Conservation (phyloP, 2,888 invertebrate species). For the Meloe dianella region DNA sequence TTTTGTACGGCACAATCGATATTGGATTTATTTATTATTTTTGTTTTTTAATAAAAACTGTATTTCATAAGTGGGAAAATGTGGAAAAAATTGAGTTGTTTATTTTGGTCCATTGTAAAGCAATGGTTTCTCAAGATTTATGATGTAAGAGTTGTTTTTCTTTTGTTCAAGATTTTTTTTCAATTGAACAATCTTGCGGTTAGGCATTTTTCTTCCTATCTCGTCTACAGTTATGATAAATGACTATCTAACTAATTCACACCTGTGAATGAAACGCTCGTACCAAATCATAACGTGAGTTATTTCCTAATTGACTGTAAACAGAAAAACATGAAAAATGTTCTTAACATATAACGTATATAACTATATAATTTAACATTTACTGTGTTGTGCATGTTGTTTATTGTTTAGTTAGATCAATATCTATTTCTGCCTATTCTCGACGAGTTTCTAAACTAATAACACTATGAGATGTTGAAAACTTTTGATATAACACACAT, state of each 20-base stretch:
- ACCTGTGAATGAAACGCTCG: background rate
- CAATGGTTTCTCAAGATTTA: conserved; percentile 6
- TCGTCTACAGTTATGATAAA: background rate
- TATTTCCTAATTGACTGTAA: background rate
- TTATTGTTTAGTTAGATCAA: background rate
- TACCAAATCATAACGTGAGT: background rate
- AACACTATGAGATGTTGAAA: conserved; percentile 14
- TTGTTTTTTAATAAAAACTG: background rate
- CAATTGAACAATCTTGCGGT: background rate
- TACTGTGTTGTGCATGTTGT: background rate
- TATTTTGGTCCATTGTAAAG: background rate
- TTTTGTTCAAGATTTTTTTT: background rate
- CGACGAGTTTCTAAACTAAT: conserved; percentile 11
- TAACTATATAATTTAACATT: background rate
- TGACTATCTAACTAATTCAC: conserved; percentile 1
- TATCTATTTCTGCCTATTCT: background rate
- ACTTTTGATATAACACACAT: conserved; percentile 6
- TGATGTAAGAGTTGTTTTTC: background rate
- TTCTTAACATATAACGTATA: background rate
- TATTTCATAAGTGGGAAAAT: background rate
- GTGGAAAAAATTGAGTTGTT: background rate
- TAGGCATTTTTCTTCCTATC: background rate
- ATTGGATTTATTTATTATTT: background rate
- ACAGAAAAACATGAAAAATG: background rate
- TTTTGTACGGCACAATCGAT: background rate